Base-by-base conservation (phyloP, 2,113 vertebrate species). In the Ptilorrhoa leucosticta region DNA sequence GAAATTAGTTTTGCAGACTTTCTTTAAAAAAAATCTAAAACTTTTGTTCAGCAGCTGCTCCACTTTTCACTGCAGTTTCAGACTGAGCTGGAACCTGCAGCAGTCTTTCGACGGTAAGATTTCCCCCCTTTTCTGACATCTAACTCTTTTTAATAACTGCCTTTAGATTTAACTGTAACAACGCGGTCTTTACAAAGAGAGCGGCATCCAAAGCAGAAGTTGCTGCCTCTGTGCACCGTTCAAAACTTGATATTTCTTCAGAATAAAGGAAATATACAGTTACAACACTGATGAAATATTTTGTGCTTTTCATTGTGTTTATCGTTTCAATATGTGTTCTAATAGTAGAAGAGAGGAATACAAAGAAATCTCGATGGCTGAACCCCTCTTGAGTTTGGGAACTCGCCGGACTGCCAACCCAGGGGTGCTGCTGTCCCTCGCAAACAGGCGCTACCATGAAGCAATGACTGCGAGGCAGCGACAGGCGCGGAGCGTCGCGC, bases 1-100 rank as follows among this genome's bases (percentile, higher is more conserved):
- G 97, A 98, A 98, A 98, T 98, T 98, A 97, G 98, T 98, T 98
- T 98, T 98, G 97, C 98, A 98, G 98, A 98, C 98, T 98, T 98
- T 95, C 94, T 97, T 73, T 81, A 96, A 96, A 97, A 97, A 97
- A 95, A 91, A 91, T 73, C 88, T 96, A 97, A 97, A 98, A 98
- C 97, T 98, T 98, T 98, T 97, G 97, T 98, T 98, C 97, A 96
- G 96, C 98, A 98, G 97, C 97, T 98, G 98, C 97, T 98, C 92
- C 35, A 24, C 92, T 97, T 97, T 94, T 78, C 96, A 50, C 88
- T 87, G 93, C 97, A 98, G 97, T 98, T 97, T 97, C 96, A 96
- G 97, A 31, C 90, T 97, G 98, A 97, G 89, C 97, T 97, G 97
- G 97, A 97, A 98, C 97, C 97, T 97, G 97, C 96, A 83, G 93